Conservation (phyloP, 2,113 vertebrate species). For the Neofelis nebulosa region DNA sequence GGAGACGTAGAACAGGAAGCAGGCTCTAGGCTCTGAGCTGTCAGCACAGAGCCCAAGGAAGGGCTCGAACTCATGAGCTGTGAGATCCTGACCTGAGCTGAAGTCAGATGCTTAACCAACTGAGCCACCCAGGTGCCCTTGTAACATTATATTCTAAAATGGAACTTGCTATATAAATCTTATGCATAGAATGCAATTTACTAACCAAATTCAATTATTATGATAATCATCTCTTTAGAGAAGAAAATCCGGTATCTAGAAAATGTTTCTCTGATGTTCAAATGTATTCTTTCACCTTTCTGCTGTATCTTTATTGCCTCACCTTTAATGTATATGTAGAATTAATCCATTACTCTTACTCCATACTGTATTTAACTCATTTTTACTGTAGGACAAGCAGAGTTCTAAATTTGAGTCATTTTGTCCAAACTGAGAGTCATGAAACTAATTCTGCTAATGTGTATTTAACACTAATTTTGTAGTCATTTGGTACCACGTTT, state of each 20-base stretch:
- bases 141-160: background rate
- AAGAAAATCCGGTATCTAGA: background rate
- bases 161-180: background rate
- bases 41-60: rapidly evolving
- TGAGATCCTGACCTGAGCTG: too few relatives aligned
- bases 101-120: too few relatives aligned
- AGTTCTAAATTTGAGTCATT: background rate
- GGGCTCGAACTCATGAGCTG: too few relatives aligned
- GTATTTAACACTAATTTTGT: slow-evolving; percentile 50
- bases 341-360: background rate
- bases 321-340: background rate
- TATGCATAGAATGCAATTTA: background rate
- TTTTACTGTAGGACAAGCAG: background rate
- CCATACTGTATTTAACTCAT: background rate
- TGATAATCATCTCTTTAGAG: background rate
- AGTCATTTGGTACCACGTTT: slow-evolving; percentile 55
- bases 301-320: background rate
- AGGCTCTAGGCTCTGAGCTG: too few relatives aligned
- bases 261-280: background rate
- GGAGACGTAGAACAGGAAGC: too few relatives aligned
- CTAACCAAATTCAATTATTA: slow-evolving; percentile 15
- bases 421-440: background rate
- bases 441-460: slow-evolving; percentile 54
- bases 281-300: background rate
- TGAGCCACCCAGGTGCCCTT: too few relatives aligned